Base-by-base conservation (phyloP, 2,888 invertebrate species). In the Diachrysia chrysitis region DNA sequence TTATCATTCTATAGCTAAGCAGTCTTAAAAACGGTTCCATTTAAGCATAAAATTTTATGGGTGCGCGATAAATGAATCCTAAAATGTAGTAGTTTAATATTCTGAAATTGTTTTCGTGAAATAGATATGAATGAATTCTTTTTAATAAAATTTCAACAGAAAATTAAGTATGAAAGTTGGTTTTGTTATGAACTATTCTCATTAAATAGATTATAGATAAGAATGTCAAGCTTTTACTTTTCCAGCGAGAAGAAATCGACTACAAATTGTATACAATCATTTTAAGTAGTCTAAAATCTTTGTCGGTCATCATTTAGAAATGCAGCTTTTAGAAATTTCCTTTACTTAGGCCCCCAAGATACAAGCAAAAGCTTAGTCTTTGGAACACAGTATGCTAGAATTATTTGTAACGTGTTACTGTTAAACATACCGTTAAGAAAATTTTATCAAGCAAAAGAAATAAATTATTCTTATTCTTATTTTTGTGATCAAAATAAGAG, bases 1-100 rank as follows among this genome's bases (percentile, higher is more conserved):
- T 63, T 74, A 74, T 74, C 61, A 74, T 71, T 71, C 25, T 53
- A 32, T 21, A 55, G 29, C 46, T 55, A 58, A 66, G 60, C 51
- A 53, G 46, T 58, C 35, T 46, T 54, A 51, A 48, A 73, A 67
- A 67, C 60, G 67, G 63, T 56, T 66, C n/a, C 21, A 63, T 59
- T 73, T 37, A 23, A 54, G 62, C 32, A 68, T 53, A 56, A 42
- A 10, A 65, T 57, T 71, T 64, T 74, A 74, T 62, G 51, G 58
- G 51, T 55, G n/a, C 21, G 17, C 51, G 53, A 48, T 67, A 66
- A 73, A 63, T 32, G 35, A 63, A 63, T 58, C 48, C 19, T 58
- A 23, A 61, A 60, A 53, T 73, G 58, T 61, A n/a, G 17, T 12
- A 17, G 51, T 51, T 61, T 73, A 32, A 68, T 63, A 60, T 63